Conservation (phyloP, 1,140 invertebrate species). For the Drosophila navojoa region DNA sequence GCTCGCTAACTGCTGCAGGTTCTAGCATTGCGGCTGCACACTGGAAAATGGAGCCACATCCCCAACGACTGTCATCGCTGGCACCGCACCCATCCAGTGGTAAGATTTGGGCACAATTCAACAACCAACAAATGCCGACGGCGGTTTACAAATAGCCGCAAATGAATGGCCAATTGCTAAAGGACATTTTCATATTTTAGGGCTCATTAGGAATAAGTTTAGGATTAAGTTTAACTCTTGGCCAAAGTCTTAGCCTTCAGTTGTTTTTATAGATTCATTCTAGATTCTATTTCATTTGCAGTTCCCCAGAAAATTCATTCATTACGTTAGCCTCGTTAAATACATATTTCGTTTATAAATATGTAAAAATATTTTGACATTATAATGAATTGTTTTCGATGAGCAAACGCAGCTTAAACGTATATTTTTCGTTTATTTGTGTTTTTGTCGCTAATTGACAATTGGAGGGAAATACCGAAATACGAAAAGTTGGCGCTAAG, state of each 20-base stretch:
- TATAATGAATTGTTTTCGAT: not conserved
- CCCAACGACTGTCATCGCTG: constrained; percentile 66
- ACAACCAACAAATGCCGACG: constrained; percentile 48
- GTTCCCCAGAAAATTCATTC: not conserved
- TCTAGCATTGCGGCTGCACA: constrained; percentile 73
- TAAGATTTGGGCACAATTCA: constrained; percentile 36
- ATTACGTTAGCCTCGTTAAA: no score
- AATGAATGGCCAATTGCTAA: no score
- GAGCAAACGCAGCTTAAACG: not conserved
- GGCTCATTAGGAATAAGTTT: no score
- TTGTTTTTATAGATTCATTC: no score
- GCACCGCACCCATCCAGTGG: constrained; percentile 63
- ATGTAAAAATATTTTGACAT: not conserved
- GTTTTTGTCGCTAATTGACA: constrained; percentile 38
- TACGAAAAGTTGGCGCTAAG: not conserved
- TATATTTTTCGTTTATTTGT: constrained; percentile 14
- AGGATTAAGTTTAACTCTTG: no score
- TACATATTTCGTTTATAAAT: no score
- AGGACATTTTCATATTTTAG: no score
- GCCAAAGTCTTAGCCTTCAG: not conserved
- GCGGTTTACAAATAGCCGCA: not conserved
- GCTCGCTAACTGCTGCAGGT: constrained; percentile 79
- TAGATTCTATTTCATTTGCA: no score
- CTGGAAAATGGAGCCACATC: constrained; percentile 83
- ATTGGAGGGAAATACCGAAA: constrained; percentile 31